Evolutionary conservation across 2,888 invertebrate species (phyloP).

Genomic region (Schizaphis graminum): DNA sequence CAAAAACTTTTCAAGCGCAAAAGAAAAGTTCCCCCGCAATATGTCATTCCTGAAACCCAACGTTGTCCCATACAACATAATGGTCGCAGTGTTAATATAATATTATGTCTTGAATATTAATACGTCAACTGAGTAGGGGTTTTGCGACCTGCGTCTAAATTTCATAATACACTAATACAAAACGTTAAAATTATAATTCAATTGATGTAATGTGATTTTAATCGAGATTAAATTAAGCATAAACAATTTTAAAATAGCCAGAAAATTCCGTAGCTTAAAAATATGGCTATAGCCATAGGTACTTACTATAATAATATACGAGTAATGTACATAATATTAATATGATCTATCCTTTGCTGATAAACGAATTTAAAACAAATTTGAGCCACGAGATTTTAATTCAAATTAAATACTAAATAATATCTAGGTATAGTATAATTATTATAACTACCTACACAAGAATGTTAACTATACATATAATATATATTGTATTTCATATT

Average conservation of each 20-base stretch:
- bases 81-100: conserved; percentile 24
- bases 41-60: conserved; percentile 36
- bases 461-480: neutral
- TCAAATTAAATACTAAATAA: neutral
- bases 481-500: neutral
- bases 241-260: neutral
- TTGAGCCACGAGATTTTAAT: neutral
- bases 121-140: neutral
- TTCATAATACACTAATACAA: neutral
- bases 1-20: conserved; percentile 53
- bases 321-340: neutral
- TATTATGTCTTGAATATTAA: conserved; percentile 51
- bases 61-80: neutral
- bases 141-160: neutral
- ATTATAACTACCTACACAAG: neutral
- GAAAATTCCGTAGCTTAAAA: neutral
- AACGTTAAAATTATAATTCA: neutral
- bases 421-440: neutral
- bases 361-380: neutral
- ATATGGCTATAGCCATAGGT: neutral
- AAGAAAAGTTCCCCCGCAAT: conserved; percentile 60
- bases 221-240: neutral
- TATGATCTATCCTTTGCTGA: neutral
- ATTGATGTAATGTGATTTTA: conserved; percentile 25
- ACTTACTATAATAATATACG: neutral